phyloP scores from a whole-genome alignment of 2,888 invertebrate species.

The Eristalis pertinax region DNA sequence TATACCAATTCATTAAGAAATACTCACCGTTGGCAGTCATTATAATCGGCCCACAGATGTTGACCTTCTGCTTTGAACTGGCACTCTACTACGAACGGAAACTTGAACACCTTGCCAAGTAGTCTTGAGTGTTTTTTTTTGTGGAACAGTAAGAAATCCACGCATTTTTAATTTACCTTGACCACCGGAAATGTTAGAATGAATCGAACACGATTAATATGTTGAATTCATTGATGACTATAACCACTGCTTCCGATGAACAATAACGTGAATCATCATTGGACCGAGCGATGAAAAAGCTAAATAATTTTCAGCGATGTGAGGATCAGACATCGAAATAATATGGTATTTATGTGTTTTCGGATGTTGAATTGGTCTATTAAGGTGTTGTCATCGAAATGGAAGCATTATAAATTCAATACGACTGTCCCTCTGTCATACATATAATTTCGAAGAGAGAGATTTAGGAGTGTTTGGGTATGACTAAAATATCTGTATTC shows the following conservation, averaged over 20 bases:
- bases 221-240: not conserved
- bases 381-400: too few relatives aligned
- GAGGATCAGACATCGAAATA: too few relatives aligned
- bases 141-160: slow-evolving; percentile 23
- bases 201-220: not conserved
- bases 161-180: slow-evolving; percentile 25
- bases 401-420: too few relatives aligned
- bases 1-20: slow-evolving; percentile 27
- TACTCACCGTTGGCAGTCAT: slow-evolving; percentile 28
- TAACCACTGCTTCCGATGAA: not conserved
- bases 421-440: too few relatives aligned
- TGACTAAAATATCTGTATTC: too few relatives aligned
- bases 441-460: too few relatives aligned
- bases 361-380: too few relatives aligned
- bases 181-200: slow-evolving; percentile 53
- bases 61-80: slow-evolving; percentile 60
- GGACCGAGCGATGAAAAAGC: too few relatives aligned
- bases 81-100: slow-evolving; percentile 30
- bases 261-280: not conserved
- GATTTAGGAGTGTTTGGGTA: too few relatives aligned
- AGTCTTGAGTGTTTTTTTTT: slow-evolving; percentile 19
- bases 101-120: slow-evolving; percentile 59
- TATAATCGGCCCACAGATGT: slow-evolving; percentile 52
- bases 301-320: too few relatives aligned
- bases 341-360: too few relatives aligned